Percentiles rank a stretch among this genome's conserved stretches.
These are phyloP conservation scores for Sminthurides aquaticus DNA, from an alignment of 2,888 invertebrate genomes.

Conservation along the genomic window DNA sequence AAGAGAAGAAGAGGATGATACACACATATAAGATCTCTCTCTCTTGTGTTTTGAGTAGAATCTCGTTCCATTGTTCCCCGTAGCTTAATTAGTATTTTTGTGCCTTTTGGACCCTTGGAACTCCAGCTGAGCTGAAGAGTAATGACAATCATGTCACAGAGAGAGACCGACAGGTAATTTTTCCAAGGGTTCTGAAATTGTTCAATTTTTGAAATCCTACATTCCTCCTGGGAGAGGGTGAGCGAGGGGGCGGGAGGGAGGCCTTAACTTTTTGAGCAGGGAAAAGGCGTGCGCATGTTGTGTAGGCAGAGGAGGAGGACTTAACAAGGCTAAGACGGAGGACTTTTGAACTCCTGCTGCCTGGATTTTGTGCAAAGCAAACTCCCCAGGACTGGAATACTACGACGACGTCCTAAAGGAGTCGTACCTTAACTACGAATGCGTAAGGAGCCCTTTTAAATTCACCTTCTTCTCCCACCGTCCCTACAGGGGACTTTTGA, in stretches of 20 bases:
- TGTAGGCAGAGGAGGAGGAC: no score
- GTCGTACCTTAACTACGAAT: no score
- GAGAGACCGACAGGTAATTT: slow-evolving; percentile 4
- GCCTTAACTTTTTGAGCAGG: no score
- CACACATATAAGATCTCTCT: not conserved
- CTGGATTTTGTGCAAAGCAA: not conserved
- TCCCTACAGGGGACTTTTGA: not conserved
- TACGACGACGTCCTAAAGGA: no score
- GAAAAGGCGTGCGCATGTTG: no score
- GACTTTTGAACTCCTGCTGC: not conserved
- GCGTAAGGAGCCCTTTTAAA: not conserved
- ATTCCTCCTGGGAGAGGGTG: slow-evolving; percentile 5
- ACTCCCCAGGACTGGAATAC: not conserved
- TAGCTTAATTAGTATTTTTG: slow-evolving; percentile 15
- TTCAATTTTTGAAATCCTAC: not conserved
- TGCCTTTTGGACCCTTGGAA: slow-evolving; percentile 3
- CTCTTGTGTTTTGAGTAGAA: not conserved
- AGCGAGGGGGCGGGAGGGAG: no score
- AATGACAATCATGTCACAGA: slow-evolving; percentile 16
- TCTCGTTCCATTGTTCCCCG: not conserved
- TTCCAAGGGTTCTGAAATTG: slow-evolving; percentile 3
- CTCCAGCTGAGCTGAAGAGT: slow-evolving; percentile 11
- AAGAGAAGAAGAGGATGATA: not conserved
- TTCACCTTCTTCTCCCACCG: not conserved
- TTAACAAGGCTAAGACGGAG: no score